Base-by-base conservation (phyloP, 2,888 invertebrate genomes). In the Helicoverpa assulta region DNA sequence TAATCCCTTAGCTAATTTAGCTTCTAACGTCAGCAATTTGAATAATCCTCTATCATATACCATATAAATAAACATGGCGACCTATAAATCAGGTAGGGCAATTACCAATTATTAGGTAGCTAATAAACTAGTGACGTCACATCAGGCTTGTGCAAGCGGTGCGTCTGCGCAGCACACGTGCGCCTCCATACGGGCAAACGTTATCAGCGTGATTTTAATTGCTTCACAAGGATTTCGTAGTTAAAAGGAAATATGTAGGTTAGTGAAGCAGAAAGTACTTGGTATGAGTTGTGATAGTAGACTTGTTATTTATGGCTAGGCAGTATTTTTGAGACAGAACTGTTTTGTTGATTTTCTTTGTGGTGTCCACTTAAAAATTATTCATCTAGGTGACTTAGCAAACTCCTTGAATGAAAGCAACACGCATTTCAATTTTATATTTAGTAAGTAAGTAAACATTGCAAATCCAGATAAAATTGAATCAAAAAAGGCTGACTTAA, bases 31-130 rank as follows among this genome's bases (percentile, higher is more conserved):
- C 14, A 14, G 4, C 7, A 26, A 58, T 66, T 50, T 0, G 54
- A 53, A 65, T 66, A 62, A 60, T 70, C 8, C 26, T 43, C n/a
- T 43, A 50, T 16, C n/a, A 16, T 5, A 57, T 33, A 21, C 5
- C 19, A 12, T 37, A 66, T 40, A 66, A 63, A 66, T 47, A 64
- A 57, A 73, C 29, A 29, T 50, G 14, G 8, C n/a, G 66, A 71
- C 63, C 82, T 82, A 78, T 73, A 62, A 80, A 78, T 66, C 43
- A 78, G 60, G 19, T 53, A 51, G 65, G 69, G 56, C 67, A 82
- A 78, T 78, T 71, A 75, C n/a, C 51, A 63, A 73, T 78, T 78
- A 78, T 59, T 69, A 54, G 52, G 69, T 58, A 66, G 43, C 14
- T 66, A 61, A 51, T 65, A 68, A 51, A 67, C 29, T 58, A 29